A percentile compares a stretch with the other conserved stretches of the same genome.
These are phyloP conservation scores for Rosalia funebris DNA, from an alignment of 2,888 invertebrate genomes.

Conservation along the genomic window DNA sequence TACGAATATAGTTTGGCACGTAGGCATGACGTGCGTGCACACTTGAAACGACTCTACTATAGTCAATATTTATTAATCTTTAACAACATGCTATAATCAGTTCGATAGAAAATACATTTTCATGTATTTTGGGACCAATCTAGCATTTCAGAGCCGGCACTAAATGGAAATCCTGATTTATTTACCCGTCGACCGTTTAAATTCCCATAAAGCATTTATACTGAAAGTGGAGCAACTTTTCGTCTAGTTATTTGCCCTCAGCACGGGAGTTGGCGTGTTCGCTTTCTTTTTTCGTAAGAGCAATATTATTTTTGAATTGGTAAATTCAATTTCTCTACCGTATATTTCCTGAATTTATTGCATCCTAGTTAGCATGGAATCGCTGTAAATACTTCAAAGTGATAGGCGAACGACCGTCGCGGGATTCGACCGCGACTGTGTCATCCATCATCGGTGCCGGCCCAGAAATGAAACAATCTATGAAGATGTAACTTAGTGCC, in stretches of 20 bases:
- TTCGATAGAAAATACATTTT: too few relatives aligned
- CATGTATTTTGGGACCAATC: too few relatives aligned
- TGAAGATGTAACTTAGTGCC: constrained; percentile 1
- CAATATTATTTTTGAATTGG: constrained; percentile 31
- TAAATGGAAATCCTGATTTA: background rate
- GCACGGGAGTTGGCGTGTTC: constrained; percentile 16
- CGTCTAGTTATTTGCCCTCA: constrained; percentile 21
- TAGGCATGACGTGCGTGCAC: too few relatives aligned
- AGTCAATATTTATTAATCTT: too few relatives aligned
- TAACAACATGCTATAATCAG: too few relatives aligned
- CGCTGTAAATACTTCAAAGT: constrained; percentile 55
- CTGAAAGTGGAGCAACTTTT: constrained; percentile 11
- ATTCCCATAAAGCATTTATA: constrained; percentile 2
- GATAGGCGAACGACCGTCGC: constrained; percentile 53
- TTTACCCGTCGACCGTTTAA: background rate
- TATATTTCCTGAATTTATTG: constrained; percentile 48
- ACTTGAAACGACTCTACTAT: too few relatives aligned
- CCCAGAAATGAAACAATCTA: constrained; percentile 19
- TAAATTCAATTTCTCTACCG: constrained; percentile 36
- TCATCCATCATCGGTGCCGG: constrained; percentile 47
- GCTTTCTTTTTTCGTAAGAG: constrained; percentile 17
- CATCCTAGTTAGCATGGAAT: constrained; percentile 48
- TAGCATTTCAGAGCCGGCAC: too few relatives aligned
- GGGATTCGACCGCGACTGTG: constrained; percentile 50
- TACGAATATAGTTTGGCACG: too few relatives aligned